Evolutionary conservation across 2,113 vertebrate genomes (phyloP), one percentile per base, ranked within the genome.

Genomic region (Gambusia affinis): DNA sequence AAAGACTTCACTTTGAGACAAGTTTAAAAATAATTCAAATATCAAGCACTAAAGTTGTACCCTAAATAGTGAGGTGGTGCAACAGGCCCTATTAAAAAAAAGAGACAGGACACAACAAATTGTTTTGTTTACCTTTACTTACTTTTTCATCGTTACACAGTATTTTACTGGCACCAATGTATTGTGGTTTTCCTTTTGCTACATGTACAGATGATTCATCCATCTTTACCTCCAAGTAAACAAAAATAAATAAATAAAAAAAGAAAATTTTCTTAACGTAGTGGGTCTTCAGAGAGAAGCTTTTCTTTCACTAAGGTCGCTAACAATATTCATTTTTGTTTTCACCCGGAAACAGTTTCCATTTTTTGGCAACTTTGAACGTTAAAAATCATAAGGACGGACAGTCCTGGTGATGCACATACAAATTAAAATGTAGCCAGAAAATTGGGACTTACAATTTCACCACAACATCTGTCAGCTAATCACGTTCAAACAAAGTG

Each of bases 321-420:
- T 87, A 11, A 84, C 61, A 86, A 73, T 80, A 65, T 79, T 91
- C 71, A 75, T 81, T 74, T 22, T 70, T 67, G 62, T 67, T 73
- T 75, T 82, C 28, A 15, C 61, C 31, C 79, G 68, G 72, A 77
- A 60, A 63, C 71, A 61, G 60, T 19, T 74, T 2, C 4, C 5
- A 39, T 24, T 67, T 87, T 94, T 93, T 94, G 92, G 93, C 92
- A 94, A 91, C 91, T 92, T 87, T 84, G 89, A 88, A 93, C 91
- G 79, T 91, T 78, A 92, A 85, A 66, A 62, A 42, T 42, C 1
- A 29, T 12, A 61, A 12, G 14, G 76, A 91, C 82, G 67, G 73
- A 65, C 24, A 64, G 42, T 57, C 78, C 69, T 65, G 62, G 72
- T 70, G 76, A 42, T 44, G 42, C 51, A 60, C 67, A 62, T 35